Percentiles rank a stretch among this genome's conserved stretches.
Evolutionary conservation across 1,140 invertebrate species (phyloP).

Genomic region (Ooceraea biroi): DNA sequence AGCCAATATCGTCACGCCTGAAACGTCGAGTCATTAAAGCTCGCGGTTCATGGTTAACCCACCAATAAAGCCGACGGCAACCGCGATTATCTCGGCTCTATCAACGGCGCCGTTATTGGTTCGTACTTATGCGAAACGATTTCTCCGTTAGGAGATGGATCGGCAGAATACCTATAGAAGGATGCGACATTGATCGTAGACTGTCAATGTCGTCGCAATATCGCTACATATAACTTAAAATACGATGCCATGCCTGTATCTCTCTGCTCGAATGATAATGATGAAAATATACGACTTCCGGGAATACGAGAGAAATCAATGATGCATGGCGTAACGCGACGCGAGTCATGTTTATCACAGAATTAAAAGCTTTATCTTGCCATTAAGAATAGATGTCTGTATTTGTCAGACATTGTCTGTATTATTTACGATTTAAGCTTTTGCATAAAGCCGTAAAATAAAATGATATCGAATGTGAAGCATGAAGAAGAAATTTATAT

Average conservation of each 20-base stretch:
- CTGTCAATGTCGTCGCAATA: neutral
- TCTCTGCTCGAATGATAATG: neutral
- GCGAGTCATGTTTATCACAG: neutral
- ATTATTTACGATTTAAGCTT: neutral
- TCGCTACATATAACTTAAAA: neutral
- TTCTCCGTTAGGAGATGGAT: neutral
- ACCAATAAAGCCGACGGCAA: conserved; percentile 65
- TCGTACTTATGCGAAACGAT: conserved; percentile 41
- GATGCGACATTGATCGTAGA: conserved; percentile 2
- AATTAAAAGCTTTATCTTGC: neutral
- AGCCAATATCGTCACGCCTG: conserved; percentile 60
- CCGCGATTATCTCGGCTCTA: conserved; percentile 59
- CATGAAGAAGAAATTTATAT: neutral
- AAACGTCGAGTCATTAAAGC: conserved; percentile 72
- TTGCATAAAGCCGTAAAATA: no score
- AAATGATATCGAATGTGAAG: neutral
- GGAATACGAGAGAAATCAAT: neutral
- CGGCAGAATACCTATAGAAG: neutral
- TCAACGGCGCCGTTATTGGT: conserved; percentile 19
- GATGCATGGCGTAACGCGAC: neutral
- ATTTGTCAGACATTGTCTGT: neutral
- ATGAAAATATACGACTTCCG: neutral
- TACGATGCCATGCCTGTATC: neutral
- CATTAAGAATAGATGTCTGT: neutral
- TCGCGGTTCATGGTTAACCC: conserved; percentile 68